Evolutionary conservation across 2,797 vertebrate genomes (phyloP), one percentile per base, ranked within the genome.

Genomic region (Todus mexicanus): DNA sequence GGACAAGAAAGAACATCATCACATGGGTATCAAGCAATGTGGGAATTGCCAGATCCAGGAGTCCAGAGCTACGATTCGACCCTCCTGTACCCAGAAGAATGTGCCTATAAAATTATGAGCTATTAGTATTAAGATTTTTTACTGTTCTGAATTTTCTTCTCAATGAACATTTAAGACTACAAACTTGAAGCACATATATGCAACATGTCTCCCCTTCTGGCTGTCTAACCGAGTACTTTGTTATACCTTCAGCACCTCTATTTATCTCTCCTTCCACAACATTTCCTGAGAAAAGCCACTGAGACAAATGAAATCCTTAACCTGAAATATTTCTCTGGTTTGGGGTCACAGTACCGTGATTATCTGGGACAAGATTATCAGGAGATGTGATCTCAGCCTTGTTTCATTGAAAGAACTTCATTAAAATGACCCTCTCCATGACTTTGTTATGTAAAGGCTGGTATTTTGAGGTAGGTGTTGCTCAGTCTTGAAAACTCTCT

Each of bases 1-100:
- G 66, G 29, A 81, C 11, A 84, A 73, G 47, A 92, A 94, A 72
- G 37, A 80, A 47, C 14, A 92, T 72, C 35, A 85, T 80, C 60
- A 83, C 50, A 59, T 12, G 20, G 12, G 21, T 68, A 80, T 37
- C 53, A 65, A 43, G 48, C 71, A 79, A 37, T 8, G 33, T 0
- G 0, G 11, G 8, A 11, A 80, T 60, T 74, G 64, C 26, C 42
- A 83, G 42, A 38, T 79, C 9, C 60, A 79, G 43, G 31, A 76
- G 51, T 27, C 26, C 50, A 65, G 31, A 69, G 35, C 48, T 40
- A 83, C n/a, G 50, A 84, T 8, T 16, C 1, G 0, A 25, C 21
- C 38, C 37, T 84, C 45, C 69, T 27, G 6, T 27, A 76, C 14
- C 17, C 29, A 37, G 38, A 9, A 51, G 11, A 75, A 10, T 7